phyloP scores from a whole-genome alignment of 2,888 invertebrate genomes.

The Sinotaia quadrata region DNA sequence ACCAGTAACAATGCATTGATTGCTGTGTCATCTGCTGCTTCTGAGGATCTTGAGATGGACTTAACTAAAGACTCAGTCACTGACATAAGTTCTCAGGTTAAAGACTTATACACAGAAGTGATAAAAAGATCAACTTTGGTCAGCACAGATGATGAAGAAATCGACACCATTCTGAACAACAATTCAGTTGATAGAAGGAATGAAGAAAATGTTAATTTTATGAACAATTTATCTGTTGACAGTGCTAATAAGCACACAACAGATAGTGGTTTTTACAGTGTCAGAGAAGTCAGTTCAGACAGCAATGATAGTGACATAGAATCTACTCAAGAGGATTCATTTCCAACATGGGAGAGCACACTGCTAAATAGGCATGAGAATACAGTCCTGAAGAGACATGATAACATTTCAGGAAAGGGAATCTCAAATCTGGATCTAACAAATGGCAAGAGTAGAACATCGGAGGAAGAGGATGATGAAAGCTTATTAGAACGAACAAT shows the following conservation, averaged over 20 bases:
- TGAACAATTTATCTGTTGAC: slow-evolving; percentile 24
- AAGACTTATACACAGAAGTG: slow-evolving; percentile 22
- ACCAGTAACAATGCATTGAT: too few species aligned
- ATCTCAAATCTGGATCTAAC: slow-evolving; percentile 2
- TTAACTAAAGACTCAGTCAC: too few species aligned
- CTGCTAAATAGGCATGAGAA: neutral
- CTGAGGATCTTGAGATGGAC: too few species aligned
- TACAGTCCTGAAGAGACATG: neutral
- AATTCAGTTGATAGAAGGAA: neutral
- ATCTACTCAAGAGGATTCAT: slow-evolving; percentile 23
- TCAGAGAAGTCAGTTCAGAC: slow-evolving; percentile 41
- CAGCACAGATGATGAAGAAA: neutral
- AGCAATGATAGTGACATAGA: slow-evolving; percentile 37
- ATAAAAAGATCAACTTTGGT: slow-evolving; percentile 18
- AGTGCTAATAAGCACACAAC: slow-evolving; percentile 38
- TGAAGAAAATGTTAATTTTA: slow-evolving; percentile 8
- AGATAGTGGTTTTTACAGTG: slow-evolving; percentile 44
- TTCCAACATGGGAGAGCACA: slow-evolving; percentile 18
- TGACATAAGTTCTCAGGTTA: too few species aligned
- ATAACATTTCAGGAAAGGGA: neutral
- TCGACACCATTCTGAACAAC: neutral
- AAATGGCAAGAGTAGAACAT: neutral
- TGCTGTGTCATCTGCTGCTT: too few species aligned
- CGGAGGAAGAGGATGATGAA: slow-evolving; percentile 26
- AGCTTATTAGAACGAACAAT: slow-evolving; percentile 25